Conservation (phyloP, 53 echinoderm and acorn worm species). For the Luidia sarsii region DNA sequence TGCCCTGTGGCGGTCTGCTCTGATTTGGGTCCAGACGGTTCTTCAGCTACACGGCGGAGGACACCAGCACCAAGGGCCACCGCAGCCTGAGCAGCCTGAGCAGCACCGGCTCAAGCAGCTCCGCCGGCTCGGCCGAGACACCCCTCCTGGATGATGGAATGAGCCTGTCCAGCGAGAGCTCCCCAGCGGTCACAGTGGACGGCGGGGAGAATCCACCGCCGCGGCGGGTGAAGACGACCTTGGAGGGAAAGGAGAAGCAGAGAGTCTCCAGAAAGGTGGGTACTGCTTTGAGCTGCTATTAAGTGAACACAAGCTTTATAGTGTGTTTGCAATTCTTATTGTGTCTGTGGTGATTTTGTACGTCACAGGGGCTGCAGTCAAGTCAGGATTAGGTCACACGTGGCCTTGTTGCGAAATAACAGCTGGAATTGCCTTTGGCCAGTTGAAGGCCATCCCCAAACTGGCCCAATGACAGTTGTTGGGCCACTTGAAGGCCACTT, state of each 20-base stretch:
- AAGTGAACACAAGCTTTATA: too few species aligned
- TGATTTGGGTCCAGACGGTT: conserved; percentile 72
- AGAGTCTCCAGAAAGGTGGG: conserved; percentile 21
- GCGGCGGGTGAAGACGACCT: conserved; percentile 19
- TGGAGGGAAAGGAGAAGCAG: conserved; percentile 38
- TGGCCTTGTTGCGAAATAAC: too few species aligned
- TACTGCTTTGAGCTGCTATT: too few species aligned
- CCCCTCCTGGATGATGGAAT: conserved; percentile 53
- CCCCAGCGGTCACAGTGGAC: background rate
- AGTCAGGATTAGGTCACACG: too few species aligned
- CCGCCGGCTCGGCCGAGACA: conserved; percentile 60
- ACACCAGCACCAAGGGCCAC: conserved; percentile 48
- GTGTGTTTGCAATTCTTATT: too few species aligned
- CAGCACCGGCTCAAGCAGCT: conserved; percentile 39
- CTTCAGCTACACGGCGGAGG: conserved; percentile 93
- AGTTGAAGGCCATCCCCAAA: too few species aligned
- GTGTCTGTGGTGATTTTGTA: too few species aligned
- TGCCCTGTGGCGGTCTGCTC: too few species aligned
- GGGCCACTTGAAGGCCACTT: too few species aligned
- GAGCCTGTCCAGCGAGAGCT: conserved; percentile 39
- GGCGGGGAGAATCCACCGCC: conserved; percentile 33
- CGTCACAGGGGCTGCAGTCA: too few species aligned
- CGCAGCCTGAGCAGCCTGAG: conserved; percentile 16
- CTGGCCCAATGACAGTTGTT: too few species aligned
- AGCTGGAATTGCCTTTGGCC: too few species aligned